A percentile compares a stretch with the other conserved stretches of the same genome.
phyloP scores from a whole-genome alignment of 2,888 invertebrate genomes.

The Adineta ricciae region DNA sequence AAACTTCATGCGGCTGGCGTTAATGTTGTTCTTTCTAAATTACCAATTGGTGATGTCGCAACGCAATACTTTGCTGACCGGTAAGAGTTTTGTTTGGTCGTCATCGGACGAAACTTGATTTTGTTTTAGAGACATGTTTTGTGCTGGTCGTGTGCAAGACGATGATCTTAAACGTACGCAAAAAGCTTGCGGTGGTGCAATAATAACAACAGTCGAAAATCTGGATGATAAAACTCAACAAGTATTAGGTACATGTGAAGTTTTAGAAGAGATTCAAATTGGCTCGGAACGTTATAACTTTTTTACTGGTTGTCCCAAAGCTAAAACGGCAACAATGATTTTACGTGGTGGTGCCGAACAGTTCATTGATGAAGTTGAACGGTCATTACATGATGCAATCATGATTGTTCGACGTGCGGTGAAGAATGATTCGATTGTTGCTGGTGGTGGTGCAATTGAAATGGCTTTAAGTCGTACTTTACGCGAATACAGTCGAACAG shows the following conservation, averaged over 20 bases:
- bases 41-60: conserved; percentile 98
- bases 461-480: conserved; percentile 88
- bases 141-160: conserved; percentile 91
- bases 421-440: conserved; percentile 77
- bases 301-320: conserved; percentile 71
- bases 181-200: conserved; percentile 95
- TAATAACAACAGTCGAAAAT: conserved; percentile 74
- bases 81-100: conserved; percentile 38
- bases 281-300: conserved; percentile 73
- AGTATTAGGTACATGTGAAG: conserved; percentile 71
- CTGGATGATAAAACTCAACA: conserved; percentile 56
- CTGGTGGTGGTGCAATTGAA: conserved; percentile 93
- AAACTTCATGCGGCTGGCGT: conserved; percentile 83
- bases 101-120: background rate
- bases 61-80: conserved; percentile 98
- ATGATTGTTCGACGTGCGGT: conserved; percentile 92
- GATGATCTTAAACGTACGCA: conserved; percentile 87
- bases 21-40: conserved; percentile 84
- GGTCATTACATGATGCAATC: conserved; percentile 91
- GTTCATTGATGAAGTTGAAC: conserved; percentile 92
- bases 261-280: conserved; percentile 84
- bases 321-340: conserved; percentile 91
- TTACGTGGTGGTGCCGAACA: conserved; percentile 95
- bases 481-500: conserved; percentile 74
- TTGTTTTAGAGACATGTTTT: conserved; percentile 69